Percentiles rank a stretch among this genome's conserved stretches.
Conservation (phyloP, 2,113 vertebrate genomes). For the Anhinga anhinga region DNA sequence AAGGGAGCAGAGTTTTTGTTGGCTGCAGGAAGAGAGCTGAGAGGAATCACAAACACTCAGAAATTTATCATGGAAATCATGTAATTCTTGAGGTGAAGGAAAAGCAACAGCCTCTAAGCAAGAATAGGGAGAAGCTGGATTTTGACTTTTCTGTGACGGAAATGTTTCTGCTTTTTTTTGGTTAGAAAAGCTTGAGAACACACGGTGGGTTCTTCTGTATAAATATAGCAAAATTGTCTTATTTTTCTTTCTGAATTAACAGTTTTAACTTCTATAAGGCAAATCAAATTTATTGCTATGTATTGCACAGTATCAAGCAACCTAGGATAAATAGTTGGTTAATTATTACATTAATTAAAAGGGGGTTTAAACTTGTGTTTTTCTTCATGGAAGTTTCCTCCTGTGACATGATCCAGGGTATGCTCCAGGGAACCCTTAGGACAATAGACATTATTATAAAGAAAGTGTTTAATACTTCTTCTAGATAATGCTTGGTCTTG, state of each 20-base stretch:
- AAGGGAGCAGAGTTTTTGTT: not conserved
- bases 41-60: not conserved
- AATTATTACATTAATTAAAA: not conserved
- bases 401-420: accelerated
- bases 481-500: not conserved
- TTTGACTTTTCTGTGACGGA: not conserved
- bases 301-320: not conserved
- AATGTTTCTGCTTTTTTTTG: not conserved
- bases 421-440: not conserved
- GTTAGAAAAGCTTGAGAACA: not conserved
- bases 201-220: not conserved
- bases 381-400: not conserved
- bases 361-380: not conserved
- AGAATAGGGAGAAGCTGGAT: not conserved
- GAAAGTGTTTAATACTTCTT: not conserved
- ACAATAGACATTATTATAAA: not conserved
- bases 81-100: not conserved
- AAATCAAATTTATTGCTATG: not conserved
- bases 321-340: not conserved
- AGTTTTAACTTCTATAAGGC: not conserved
- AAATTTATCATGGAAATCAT: not conserved
- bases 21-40: not conserved
- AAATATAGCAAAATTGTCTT: not conserved
- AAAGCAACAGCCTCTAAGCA: not conserved
- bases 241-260: not conserved